phyloP scores from a whole-genome alignment of 2,797 vertebrate species.

The Enteromius argenteus region DNA sequence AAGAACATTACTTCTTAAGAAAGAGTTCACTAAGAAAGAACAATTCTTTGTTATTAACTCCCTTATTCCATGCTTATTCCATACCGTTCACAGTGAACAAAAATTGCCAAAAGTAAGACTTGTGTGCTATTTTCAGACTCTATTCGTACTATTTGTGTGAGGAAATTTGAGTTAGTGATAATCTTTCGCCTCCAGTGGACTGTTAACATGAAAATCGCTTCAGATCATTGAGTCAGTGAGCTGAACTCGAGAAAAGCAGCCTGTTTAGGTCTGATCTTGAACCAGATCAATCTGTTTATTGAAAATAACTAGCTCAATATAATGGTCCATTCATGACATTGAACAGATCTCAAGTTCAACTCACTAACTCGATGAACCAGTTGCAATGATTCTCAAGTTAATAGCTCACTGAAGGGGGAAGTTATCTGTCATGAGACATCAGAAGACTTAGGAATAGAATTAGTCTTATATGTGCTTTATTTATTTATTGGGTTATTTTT shows the following conservation, averaged over 20 bases:
- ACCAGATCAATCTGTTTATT: background rate
- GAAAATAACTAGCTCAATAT: background rate
- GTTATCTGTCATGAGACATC: background rate
- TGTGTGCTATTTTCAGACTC: background rate
- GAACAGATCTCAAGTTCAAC: background rate
- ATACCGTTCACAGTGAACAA: background rate
- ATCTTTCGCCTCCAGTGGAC: background rate
- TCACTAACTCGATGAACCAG: background rate
- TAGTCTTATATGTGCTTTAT: background rate
- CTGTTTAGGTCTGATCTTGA: background rate
- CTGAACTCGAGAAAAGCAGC: background rate
- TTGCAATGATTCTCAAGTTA: background rate
- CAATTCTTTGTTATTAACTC: background rate
- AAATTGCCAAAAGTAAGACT: background rate
- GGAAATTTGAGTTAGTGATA: background rate
- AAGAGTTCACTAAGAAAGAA: background rate
- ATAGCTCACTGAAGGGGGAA: background rate
- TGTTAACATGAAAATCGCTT: background rate
- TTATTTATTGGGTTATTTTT: background rate
- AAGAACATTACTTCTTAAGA: background rate
- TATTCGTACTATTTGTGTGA: background rate
- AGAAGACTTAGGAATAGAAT: background rate
- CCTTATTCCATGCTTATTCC: background rate
- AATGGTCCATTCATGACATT: background rate
- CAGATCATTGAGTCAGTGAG: conserved; percentile 4